A percentile compares a stretch with the other conserved stretches of the same genome.
These are phyloP conservation scores for Serilophus lunatus DNA, from an alignment of 2,113 vertebrate species.

Conservation along the genomic window DNA sequence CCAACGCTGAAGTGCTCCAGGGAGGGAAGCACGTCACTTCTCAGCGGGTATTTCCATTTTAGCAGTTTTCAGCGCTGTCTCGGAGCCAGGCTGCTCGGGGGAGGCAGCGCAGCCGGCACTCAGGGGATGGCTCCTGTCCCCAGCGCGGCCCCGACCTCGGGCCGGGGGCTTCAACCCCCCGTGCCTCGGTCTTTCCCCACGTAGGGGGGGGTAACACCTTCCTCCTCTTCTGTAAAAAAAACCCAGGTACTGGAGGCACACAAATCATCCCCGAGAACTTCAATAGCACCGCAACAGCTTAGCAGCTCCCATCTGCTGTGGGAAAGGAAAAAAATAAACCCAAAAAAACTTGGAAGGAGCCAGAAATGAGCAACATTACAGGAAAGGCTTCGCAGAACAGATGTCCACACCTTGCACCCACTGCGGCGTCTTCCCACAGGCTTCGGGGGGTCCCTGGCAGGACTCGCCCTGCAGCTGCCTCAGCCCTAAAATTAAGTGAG, in stretches of 20 bases:
- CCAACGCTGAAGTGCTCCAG: background rate
- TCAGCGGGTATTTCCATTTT: slow-evolving; percentile 14
- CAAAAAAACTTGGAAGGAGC: background rate
- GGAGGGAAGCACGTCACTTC: background rate
- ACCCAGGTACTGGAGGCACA: background rate
- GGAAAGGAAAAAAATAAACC: background rate
- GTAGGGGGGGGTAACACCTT: background rate
- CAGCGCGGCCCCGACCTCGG: background rate
- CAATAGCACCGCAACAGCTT: background rate
- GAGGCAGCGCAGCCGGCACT: background rate
- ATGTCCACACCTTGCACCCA: background rate
- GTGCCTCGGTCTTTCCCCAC: rapidly evolving
- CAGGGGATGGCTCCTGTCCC: background rate
- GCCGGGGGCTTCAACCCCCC: background rate
- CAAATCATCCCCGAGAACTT: background rate
- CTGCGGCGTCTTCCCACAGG: background rate
- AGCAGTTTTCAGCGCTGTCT: background rate
- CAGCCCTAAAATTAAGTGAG: background rate
- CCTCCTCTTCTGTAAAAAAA: background rate
- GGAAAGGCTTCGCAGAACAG: background rate
- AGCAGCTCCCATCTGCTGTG: background rate
- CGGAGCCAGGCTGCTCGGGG: background rate
- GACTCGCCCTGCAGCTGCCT: background rate
- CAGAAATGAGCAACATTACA: background rate
- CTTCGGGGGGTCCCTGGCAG: background rate